Conservation (phyloP, 2,888 invertebrate genomes). For the Lysandra bellargus region DNA sequence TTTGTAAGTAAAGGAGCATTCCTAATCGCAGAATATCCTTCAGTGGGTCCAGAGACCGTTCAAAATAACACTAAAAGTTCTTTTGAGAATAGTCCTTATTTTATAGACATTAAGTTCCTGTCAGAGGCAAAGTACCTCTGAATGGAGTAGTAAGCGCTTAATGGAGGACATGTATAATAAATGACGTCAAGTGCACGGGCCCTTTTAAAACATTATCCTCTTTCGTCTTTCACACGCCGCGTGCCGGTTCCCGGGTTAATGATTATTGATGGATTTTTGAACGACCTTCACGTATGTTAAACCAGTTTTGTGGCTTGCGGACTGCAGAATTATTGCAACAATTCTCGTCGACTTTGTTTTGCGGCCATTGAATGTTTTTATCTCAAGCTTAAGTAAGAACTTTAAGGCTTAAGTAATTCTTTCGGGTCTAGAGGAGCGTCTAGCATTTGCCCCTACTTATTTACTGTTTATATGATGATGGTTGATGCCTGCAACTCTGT, state of each 20-base stretch:
- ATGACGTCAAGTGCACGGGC: slow-evolving; percentile 17
- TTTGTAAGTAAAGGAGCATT: neutral
- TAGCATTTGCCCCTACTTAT: neutral
- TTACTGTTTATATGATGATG: too few species aligned
- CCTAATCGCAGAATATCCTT: neutral
- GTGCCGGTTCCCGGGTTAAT: slow-evolving; percentile 1
- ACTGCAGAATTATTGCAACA: slow-evolving; percentile 1
- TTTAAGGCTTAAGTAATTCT: neutral
- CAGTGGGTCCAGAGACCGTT: neutral
- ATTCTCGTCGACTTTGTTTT: neutral
- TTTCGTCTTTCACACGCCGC: neutral
- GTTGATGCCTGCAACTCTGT: too few species aligned
- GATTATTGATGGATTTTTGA: slow-evolving; percentile 16
- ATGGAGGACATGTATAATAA: slow-evolving; percentile 22
- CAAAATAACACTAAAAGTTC: neutral
- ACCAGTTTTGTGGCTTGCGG: slow-evolving; percentile 11
- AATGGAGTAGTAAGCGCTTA: neutral
- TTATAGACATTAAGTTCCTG: neutral
- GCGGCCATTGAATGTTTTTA: neutral
- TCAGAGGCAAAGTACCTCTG: neutral
- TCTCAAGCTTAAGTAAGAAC: neutral
- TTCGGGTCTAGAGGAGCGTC: neutral
- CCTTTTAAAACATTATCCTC: slow-evolving; percentile 19
- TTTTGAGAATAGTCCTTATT: neutral
- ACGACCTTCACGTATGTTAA: slow-evolving; percentile 10